Conservation (phyloP, 1,140 invertebrate species). For the Drosophila pseudoananassae region DNA sequence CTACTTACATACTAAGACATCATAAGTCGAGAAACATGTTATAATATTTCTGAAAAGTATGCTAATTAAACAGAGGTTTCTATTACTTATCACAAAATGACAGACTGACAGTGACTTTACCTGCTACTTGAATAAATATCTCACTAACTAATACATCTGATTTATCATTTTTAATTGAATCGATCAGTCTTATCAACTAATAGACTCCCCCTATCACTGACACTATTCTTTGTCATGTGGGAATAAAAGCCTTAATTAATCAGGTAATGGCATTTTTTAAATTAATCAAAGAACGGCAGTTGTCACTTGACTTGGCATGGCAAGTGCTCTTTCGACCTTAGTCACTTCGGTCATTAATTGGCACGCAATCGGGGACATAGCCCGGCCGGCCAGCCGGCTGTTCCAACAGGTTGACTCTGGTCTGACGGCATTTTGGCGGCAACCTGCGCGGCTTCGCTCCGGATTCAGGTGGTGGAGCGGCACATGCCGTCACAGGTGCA, state of each 20-base stretch:
- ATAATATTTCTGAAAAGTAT: conserved; percentile 1
- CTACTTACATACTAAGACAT: too few relatives aligned
- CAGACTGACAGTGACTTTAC: neutral
- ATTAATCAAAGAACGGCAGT: conserved; percentile 10
- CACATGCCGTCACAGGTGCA: conserved; percentile 74
- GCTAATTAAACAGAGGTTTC: neutral
- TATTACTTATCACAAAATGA: neutral
- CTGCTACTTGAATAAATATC: neutral
- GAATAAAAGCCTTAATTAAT: neutral
- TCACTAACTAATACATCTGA: neutral
- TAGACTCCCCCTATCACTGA: neutral
- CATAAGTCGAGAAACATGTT: neutral
- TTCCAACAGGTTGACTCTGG: conserved; percentile 62
- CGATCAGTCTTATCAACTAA: conserved; percentile 15
- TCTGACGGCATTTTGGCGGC: conserved; percentile 64
- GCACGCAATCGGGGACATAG: conserved; percentile 48
- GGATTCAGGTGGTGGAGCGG: conserved; percentile 20
- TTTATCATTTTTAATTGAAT: neutral
- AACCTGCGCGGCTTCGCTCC: conserved; percentile 28
- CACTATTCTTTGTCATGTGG: neutral
- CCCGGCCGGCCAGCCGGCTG: conserved; percentile 36
- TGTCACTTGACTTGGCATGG: conserved; percentile 20
- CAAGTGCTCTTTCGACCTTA: conserved; percentile 27
- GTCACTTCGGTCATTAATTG: neutral
- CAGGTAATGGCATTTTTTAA: conserved; percentile 10